Percentiles rank a stretch among this genome's conserved stretches.
Conservation (phyloP, 2,888 invertebrate genomes). For the Zaprionus bogoriensis region DNA sequence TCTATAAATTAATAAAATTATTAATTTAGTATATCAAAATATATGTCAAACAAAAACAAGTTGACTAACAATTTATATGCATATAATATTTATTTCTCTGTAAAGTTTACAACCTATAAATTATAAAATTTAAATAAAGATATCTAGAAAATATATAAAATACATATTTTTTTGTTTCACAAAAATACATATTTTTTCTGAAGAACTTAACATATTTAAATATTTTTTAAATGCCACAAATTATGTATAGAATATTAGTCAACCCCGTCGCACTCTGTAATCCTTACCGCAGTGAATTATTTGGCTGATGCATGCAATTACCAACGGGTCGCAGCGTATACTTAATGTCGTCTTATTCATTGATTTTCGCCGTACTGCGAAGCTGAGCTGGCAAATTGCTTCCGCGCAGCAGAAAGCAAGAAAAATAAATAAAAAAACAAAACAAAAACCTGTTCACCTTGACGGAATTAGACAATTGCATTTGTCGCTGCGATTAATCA, state of each 20-base stretch:
- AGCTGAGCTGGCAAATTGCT: slow-evolving; percentile 36
- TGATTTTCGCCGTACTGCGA: slow-evolving; percentile 47
- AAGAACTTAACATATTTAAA: too few species aligned
- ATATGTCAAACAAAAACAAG: too few species aligned
- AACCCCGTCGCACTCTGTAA: background rate
- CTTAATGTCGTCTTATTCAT: slow-evolving; percentile 51
- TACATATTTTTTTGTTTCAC: background rate
- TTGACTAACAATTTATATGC: too few species aligned
- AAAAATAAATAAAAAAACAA: too few species aligned
- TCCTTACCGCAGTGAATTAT: background rate
- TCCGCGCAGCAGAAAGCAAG: slow-evolving; percentile 37
- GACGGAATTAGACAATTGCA: slow-evolving; percentile 50
- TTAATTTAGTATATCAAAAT: too few species aligned
- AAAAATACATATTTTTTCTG: too few species aligned
- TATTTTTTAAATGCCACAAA: too few species aligned
- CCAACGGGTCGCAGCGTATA: background rate
- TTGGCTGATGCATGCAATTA: background rate
- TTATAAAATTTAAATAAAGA: background rate
- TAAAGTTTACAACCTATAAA: background rate
- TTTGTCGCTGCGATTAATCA: slow-evolving; percentile 50
- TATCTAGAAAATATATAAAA: too few species aligned
- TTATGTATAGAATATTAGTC: background rate
- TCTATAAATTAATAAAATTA: too few species aligned
- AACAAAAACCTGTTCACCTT: slow-evolving; percentile 66
- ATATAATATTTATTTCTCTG: too few species aligned